Evolutionary conservation across 64 coral and sea anemone species (phyloP), one percentile per base, ranked within the genome.

Genomic region (Dendronephthya gigantea): DNA sequence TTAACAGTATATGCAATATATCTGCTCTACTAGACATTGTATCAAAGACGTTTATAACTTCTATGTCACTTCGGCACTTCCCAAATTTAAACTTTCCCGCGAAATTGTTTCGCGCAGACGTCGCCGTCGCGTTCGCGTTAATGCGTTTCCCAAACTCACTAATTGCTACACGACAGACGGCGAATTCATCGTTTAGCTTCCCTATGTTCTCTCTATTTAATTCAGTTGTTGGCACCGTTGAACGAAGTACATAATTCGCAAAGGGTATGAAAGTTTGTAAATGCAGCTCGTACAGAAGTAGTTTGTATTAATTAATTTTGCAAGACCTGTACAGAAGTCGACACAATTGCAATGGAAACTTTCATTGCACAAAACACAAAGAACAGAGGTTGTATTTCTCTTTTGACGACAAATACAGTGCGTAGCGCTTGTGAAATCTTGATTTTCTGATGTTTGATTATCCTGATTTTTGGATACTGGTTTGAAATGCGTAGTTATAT

Each of bases 391-490:
- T 36, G 31, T 19, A 10, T 34, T 79, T 79, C 36, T 31, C 13
- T 39, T 79, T 19, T 79, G 72, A 10, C 72, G 72, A 19, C 72
- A 79, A 15, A 79, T 79, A 79, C 72, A 79, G 17, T 39, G 72
- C 1, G 2, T 19, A 79, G 72, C 30, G 5, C 19, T 1, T 74
- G 32, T 35, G 19, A 74, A 30, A 35, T 74, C 68, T 74, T 74
- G n/a, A n/a, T n/a, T n/a, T n/a, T n/a, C n/a, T 45, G 41, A 45
- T 45, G 11, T 45, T 45, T 6, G 11, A 45, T 45, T 11, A 6
- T 45, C 41, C 41, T 36, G 36, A 62, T 62, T 22, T 62, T 62
- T 34, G 9, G 2, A 62, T 23, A 13, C 68, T 35, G 32, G n/a
- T 4, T 27, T 74, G 68, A 74, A 33, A 79, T 39, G 36, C 1